Percentiles rank a stretch among this genome's conserved stretches.
Evolutionary conservation across 2,113 vertebrate species (phyloP).

Genomic region (Aphyosemion australe): DNA sequence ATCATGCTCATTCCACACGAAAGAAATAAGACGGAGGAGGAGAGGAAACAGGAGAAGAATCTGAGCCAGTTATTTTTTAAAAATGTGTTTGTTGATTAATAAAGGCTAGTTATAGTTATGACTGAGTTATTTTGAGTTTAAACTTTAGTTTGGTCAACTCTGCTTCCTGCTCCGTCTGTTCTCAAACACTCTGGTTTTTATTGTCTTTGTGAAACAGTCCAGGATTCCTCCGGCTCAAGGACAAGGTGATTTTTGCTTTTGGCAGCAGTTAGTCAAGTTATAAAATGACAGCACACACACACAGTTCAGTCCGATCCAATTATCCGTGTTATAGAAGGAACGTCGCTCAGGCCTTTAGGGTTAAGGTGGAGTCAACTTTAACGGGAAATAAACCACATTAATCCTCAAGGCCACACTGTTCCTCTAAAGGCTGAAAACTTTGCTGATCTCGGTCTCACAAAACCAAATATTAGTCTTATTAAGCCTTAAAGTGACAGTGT

Average conservation of each 20-base stretch:
- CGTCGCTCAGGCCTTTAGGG: conserved; percentile 7
- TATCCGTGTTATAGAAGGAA: neutral
- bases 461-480: too few species aligned
- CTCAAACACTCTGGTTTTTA: conserved; percentile 4
- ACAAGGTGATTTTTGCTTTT: conserved; percentile 51
- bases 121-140: too few species aligned
- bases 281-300: conserved; percentile 70
- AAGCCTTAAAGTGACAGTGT: too few species aligned
- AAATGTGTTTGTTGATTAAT: too few species aligned
- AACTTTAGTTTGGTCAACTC: too few species aligned
- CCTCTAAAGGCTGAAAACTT: too few species aligned
- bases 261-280: conserved; percentile 69
- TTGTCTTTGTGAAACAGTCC: conserved; percentile 58
- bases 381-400: conserved; percentile 2
- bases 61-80: neutral
- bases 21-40: neutral
- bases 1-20: conserved; percentile 13
- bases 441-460: too few species aligned
- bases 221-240: conserved; percentile 43
- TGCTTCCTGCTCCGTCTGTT: conserved; percentile 36
- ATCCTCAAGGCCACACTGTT: too few species aligned
- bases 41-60: conserved; percentile 16
- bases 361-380: conserved; percentile 13
- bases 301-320: conserved; percentile 37
- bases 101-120: too few species aligned